Evolutionary conservation across 2,888 invertebrate genomes (phyloP), one percentile per base, ranked within the genome.

Genomic region (Epinotia nisella): DNA sequence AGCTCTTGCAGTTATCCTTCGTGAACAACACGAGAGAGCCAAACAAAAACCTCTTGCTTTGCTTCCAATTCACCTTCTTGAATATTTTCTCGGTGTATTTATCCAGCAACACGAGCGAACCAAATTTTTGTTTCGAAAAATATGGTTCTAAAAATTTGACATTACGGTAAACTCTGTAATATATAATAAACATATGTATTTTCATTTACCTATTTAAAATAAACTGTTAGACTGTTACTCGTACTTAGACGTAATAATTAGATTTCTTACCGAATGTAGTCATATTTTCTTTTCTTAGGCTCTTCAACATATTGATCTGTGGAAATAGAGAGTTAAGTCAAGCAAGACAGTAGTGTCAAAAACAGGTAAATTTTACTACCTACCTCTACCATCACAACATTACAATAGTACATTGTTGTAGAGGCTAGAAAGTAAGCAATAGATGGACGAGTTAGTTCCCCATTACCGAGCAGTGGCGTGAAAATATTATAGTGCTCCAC

Each of bases 1-100:
- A 90, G 53, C 94, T 94, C 51, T 94, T 86, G 83, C 97, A 97
- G 71, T 95, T 90, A 81, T 96, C 95, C 2, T 93, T 93, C 0
- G 96, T 96, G 67, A 98, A 95, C 77, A 96, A 94, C 1, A 98
- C 85, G 64, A 97, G 89, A 0, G 96, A 95, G 0, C 97, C 97
- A 84, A 87, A 95, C 81, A 96, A 92, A 67, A 97, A 95, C 65
- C 95, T 87, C 81, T 95, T 95, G 77, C 83, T 90, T 68, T 90
- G 81, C 0, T 79, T 76, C 92, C 91, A 92, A 53, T 89, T 89
- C 9, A 87, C 91, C 82, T 59, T 92, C 79, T 80, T 83, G 53
- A 88, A 86, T 76, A 77, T 81, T 80, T 78, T 90, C 79, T 79
- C 85, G 1, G 70, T 80, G 5, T 71, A 78, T 7, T 82, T 74